Conservation (phyloP, 2,797 vertebrate species). For the Falco peregrinus region DNA sequence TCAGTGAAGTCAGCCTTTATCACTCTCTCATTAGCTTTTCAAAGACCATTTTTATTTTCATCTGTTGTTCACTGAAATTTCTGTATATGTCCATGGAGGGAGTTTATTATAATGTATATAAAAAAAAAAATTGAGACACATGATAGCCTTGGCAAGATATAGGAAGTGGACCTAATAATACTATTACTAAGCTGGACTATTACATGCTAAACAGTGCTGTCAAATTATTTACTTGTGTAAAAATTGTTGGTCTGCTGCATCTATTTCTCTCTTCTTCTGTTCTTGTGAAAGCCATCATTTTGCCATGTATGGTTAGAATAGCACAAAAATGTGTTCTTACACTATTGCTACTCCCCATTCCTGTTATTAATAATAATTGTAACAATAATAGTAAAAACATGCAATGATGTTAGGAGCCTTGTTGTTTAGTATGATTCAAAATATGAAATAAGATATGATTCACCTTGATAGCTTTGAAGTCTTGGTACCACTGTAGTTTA, state of each 20-base stretch:
- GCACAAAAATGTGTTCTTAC: not conserved
- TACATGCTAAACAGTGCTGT: not conserved
- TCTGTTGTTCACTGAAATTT: not conserved
- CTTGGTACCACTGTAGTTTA: not conserved
- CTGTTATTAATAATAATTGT: not conserved
- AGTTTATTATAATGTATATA: not conserved
- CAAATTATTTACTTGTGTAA: not conserved
- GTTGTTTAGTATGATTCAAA: not conserved
- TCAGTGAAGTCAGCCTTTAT: not conserved
- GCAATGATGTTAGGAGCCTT: accelerated
- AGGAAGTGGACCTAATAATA: not conserved
- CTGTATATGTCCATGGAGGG: not conserved
- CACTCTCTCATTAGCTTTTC: not conserved
- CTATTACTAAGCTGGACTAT: not conserved
- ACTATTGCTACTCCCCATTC: not conserved
- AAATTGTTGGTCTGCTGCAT: not conserved
- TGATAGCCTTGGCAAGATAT: not conserved
- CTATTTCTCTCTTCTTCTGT: not conserved
- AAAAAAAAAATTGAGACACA: not conserved
- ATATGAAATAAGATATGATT: not conserved
- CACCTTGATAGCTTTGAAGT: not conserved
- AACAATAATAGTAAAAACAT: not conserved
- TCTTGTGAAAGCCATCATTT: not conserved
- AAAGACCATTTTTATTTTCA: not conserved
- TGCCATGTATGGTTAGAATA: not conserved